These are phyloP conservation scores for Tuta absoluta DNA, from an alignment of 2,888 invertebrate species.

Conservation along the genomic window DNA sequence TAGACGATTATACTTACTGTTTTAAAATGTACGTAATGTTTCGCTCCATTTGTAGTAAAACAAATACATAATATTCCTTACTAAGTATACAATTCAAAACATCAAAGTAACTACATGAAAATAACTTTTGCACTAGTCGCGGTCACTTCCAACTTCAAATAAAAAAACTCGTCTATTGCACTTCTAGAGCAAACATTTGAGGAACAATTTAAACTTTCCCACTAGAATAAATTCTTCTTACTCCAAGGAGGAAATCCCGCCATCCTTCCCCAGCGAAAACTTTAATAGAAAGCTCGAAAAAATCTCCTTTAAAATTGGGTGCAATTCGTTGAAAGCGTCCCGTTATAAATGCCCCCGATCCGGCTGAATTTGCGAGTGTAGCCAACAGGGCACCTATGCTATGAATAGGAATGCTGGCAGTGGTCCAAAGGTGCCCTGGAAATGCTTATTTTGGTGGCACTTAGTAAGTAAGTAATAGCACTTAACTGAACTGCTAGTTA, in stretches of 20 bases:
- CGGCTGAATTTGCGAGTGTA: constrained; percentile 55
- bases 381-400: constrained; percentile 49
- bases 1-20: too few relatives aligned
- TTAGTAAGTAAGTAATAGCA: constrained; percentile 31
- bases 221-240: neutral
- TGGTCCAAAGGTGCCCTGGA: constrained; percentile 50
- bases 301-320: constrained; percentile 26
- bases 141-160: too few relatives aligned
- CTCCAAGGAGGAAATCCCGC: neutral
- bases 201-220: neutral
- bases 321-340: constrained; percentile 41
- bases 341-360: constrained; percentile 47
- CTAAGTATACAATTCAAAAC: too few relatives aligned
- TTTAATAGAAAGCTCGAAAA: constrained; percentile 15
- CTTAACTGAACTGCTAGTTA: constrained; percentile 16
- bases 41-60: too few relatives aligned
- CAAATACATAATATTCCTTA: too few relatives aligned
- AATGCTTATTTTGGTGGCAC: constrained; percentile 48
- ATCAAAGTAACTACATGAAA: too few relatives aligned
- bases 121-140: neutral
- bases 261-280: constrained; percentile 4
- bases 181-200: neutral
- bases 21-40: too few relatives aligned
- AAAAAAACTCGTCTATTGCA: neutral
- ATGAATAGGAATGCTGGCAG: constrained; percentile 65